Base-by-base conservation (phyloP, 2,888 invertebrate species). In the Mantis religiosa region DNA sequence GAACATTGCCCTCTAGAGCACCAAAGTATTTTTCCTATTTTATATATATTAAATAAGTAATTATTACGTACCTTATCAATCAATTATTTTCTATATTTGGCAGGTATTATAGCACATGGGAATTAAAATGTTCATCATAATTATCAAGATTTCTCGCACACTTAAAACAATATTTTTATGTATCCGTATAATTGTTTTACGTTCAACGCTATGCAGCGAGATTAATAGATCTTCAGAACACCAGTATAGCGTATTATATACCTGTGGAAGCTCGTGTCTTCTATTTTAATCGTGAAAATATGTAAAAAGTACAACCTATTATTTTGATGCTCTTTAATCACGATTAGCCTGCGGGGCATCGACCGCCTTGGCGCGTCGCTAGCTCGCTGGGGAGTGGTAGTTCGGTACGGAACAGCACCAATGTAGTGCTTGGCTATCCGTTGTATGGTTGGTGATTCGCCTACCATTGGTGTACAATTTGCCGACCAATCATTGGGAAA, bases 401-500 rank as follows among this genome's bases (percentile, higher is more conserved):
- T 90, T 90, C 88, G 88, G 89, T 88, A 89, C 89, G 88, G 89
- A 88, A 89, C 90, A 90, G 90, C 91, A 90, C 90, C 90, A 91
- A 90, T 90, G 87, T 89, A 88, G 88, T 87, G 88, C 89, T 89
- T 85, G 90, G 87, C 89, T 87, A 88, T 87, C 88, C 85, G 87
- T 86, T 82, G 89, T 88, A 88, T 90, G 90, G 90, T 89, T 90
- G 90, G 89, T 89, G 90, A 90, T 89, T 96, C 96, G 95, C 95
- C 96, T 96, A 95, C 96, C 96, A 96, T 96, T 96, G 96, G 96
- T 96, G 96, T 96, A 96, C 95, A 95, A 95, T 96, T 96, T 95
- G 96, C 95, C 96, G 96, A 96, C 97, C 97, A 97, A 97, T 97
- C 97, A 97, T 96, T 95, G 96, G 95, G 95, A 96, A 96, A 96